A percentile compares a stretch with the other conserved stretches of the same genome.
phyloP scores from a whole-genome alignment of 1,140 invertebrate species.

The Platyscapa corneri region DNA sequence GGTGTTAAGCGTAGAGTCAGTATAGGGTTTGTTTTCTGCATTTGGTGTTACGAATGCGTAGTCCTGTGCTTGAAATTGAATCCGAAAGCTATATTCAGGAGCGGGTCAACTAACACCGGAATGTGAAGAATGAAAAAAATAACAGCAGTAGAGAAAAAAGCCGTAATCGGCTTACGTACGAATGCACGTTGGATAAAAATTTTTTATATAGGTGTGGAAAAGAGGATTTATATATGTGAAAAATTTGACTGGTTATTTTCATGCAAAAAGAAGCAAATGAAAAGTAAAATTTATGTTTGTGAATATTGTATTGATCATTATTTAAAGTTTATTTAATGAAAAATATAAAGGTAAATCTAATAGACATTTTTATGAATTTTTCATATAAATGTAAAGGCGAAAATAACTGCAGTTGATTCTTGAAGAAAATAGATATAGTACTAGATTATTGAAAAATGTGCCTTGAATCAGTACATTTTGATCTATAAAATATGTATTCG shows the following conservation, averaged over 20 bases:
- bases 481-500: too few relatives aligned
- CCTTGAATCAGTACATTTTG: too few relatives aligned
- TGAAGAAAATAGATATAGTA: too few relatives aligned
- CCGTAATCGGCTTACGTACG: constrained; percentile 14
- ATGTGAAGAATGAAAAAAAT: constrained; percentile 3
- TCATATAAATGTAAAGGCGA: background rate
- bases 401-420: background rate
- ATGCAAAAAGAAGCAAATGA: background rate
- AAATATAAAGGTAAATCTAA: background rate
- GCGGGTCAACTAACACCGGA: background rate
- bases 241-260: constrained; percentile 8
- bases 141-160: background rate
- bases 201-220: background rate
- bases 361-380: background rate
- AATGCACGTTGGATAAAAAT: constrained; percentile 4
- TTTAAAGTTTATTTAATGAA: background rate
- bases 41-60: background rate
- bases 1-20: constrained; percentile 20
- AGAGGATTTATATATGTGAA: background rate
- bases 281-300: background rate
- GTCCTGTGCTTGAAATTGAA: constrained; percentile 14
- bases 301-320: background rate
- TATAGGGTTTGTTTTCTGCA: constrained; percentile 3
- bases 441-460: too few relatives aligned
- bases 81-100: constrained; percentile 1